Evolutionary conservation across 2,797 vertebrate species (phyloP), one percentile per base, ranked within the genome.

Genomic region (Nasua narica): DNA sequence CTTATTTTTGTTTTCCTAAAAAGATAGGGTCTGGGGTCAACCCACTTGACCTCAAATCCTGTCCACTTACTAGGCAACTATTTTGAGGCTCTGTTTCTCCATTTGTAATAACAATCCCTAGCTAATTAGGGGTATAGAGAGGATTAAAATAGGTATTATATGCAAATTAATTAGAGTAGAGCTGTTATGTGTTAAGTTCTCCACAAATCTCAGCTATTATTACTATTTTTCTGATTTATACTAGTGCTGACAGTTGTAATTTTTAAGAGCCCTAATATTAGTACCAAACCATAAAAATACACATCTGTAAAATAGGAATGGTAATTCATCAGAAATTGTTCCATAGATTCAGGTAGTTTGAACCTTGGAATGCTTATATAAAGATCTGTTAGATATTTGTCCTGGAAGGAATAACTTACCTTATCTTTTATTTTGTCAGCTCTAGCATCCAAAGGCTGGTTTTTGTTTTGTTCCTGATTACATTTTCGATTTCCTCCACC

Each of bases 361-460:
- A 67, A 23, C 14, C 86, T 81, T 78, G 67, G 89, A 92, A 90
- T 85, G 50, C 18, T 74, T 87, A 32, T 23, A 67, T 13, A 54
- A 5, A 91, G 16, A 58, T 48, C 2, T 32, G 23, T 52, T 83
- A 43, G 13, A 32, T 37, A 58, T 56, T 27, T 88, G 21, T 86
- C 50, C 37, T 43, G 95, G 70, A 37, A 62, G 43, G 19, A 52
- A n/a, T 52, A 96, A 93, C 87, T 98, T 98, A 99, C 99, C 99
- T 99, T 99, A 83, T 99, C 99, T 98, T 99, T 99, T 93, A 98
- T 98, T 98, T 99, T 99, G 95, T 99, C 99, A 95, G 97, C 69
- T 97, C 98, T 98, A 90, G 98, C 98, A 82, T 99, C 99, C 95
- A 99, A 96, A 81, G 98, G 97, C 97, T 98, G 98, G 89, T 88